phyloP scores from a whole-genome alignment of 2,113 vertebrate genomes.

The Macquaria australasica region DNA sequence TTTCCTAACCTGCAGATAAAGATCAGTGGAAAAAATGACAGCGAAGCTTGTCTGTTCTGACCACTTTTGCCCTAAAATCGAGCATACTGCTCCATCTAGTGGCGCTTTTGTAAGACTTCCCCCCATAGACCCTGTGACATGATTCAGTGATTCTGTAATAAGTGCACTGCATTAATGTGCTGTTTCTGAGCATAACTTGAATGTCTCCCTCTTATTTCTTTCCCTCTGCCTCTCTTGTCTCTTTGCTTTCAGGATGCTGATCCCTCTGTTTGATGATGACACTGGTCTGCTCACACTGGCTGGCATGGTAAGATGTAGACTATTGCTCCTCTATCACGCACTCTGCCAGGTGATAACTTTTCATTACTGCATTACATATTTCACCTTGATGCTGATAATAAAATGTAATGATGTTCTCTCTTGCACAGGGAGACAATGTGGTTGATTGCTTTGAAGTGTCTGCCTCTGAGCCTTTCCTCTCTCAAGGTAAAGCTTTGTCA shows the following conservation, averaged over 20 bases:
- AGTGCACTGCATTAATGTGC: not conserved
- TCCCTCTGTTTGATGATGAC: constrained; percentile 91
- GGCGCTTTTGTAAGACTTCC: constrained; percentile 18
- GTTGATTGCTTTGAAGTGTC: constrained; percentile 91
- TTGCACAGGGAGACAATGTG: constrained; percentile 88
- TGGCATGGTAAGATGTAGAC: constrained; percentile 86
- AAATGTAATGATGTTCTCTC: constrained; percentile 2
- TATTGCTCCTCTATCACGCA: not conserved
- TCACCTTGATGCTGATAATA: not conserved
- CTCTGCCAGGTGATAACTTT: not conserved
- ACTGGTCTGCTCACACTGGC: constrained; percentile 90
- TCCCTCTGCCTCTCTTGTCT: constrained; percentile 21
- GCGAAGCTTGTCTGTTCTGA: not conserved
- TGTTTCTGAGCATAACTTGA: not conserved
- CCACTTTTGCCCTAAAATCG: not conserved
- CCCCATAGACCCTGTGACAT: not conserved
- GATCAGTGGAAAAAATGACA: not conserved
- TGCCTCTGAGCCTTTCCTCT: constrained; percentile 83
- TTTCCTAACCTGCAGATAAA: not conserved
- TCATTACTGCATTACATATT: not conserved
- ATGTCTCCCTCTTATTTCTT: not conserved
- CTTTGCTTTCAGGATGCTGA: constrained; percentile 82
- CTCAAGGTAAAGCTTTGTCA: constrained; percentile 84
- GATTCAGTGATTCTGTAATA: not conserved
- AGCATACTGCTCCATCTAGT: constrained; percentile 63